These are phyloP conservation scores for Lepisosteus oculatus DNA, from an alignment of 2,113 vertebrate species.

Conservation along the genomic window DNA sequence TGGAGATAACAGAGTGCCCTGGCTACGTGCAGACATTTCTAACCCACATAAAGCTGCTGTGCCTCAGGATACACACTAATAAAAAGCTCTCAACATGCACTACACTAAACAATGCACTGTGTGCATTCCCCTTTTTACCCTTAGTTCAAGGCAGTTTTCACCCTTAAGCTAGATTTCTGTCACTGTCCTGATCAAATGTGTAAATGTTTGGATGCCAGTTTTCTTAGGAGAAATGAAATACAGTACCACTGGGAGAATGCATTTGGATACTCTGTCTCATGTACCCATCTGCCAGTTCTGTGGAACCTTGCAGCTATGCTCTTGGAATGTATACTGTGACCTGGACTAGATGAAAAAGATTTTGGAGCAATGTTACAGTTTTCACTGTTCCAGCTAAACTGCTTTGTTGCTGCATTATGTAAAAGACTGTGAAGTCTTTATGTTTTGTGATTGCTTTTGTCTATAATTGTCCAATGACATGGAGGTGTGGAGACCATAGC, in stretches of 20 bases:
- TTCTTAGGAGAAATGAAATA: background rate
- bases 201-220: background rate
- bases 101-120: background rate
- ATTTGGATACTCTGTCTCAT: background rate
- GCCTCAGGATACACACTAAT: background rate
- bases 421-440: background rate
- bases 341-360: background rate
- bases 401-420: background rate
- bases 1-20: too few relatives aligned
- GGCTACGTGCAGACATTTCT: background rate
- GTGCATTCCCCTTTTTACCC: background rate
- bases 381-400: background rate
- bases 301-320: background rate
- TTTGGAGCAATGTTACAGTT: background rate
- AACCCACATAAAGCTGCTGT: background rate
- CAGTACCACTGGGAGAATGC: slow-evolving; percentile 1
- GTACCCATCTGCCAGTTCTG: background rate
- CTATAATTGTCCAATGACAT: too few relatives aligned
- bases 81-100: background rate
- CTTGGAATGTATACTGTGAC: background rate
- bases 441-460: too few relatives aligned
- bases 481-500: too few relatives aligned
- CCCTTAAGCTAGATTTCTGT: background rate
- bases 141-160: background rate
- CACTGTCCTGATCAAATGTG: background rate